Percentiles rank a stretch among this genome's conserved stretches.
These are phyloP conservation scores for Macheiramphus alcinus DNA, from an alignment of 2,113 vertebrate genomes.

Conservation along the genomic window DNA sequence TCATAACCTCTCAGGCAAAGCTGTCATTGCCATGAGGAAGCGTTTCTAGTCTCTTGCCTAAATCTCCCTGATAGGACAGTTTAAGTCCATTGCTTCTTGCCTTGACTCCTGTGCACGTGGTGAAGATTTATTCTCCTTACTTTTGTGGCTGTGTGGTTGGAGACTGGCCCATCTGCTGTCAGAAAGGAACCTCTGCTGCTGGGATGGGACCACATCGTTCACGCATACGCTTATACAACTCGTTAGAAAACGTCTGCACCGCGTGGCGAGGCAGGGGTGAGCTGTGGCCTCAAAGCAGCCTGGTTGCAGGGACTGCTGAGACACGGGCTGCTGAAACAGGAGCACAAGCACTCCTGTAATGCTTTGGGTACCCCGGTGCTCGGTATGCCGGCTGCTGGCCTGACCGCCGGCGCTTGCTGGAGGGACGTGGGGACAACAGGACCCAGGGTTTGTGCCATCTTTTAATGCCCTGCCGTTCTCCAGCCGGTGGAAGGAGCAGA, in stretches of 20 bases:
- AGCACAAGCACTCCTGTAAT: too few species aligned
- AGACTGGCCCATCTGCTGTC: background rate
- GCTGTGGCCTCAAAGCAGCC: background rate
- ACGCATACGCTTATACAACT: fast-evolving
- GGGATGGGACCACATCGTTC: fast-evolving
- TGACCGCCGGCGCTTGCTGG: fast-evolving
- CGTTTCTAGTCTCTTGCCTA: background rate
- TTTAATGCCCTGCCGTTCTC: background rate
- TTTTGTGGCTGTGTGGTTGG: background rate
- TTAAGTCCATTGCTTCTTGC: background rate
- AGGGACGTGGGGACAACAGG: background rate
- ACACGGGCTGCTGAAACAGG: background rate
- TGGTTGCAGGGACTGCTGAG: background rate
- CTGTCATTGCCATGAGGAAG: background rate
- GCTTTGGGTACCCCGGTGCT: background rate
- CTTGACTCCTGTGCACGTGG: background rate
- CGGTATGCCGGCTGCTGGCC: background rate
- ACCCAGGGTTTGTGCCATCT: background rate
- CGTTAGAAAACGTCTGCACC: fast-evolving
- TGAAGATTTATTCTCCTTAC: background rate
- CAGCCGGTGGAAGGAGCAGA: fast-evolving
- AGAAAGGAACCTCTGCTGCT: background rate
- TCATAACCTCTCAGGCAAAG: background rate
- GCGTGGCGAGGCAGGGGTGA: background rate
- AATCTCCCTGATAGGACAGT: background rate